These are phyloP conservation scores for Tachypleus tridentatus DNA, from an alignment of 1,140 invertebrate genomes.

Conservation along the genomic window DNA sequence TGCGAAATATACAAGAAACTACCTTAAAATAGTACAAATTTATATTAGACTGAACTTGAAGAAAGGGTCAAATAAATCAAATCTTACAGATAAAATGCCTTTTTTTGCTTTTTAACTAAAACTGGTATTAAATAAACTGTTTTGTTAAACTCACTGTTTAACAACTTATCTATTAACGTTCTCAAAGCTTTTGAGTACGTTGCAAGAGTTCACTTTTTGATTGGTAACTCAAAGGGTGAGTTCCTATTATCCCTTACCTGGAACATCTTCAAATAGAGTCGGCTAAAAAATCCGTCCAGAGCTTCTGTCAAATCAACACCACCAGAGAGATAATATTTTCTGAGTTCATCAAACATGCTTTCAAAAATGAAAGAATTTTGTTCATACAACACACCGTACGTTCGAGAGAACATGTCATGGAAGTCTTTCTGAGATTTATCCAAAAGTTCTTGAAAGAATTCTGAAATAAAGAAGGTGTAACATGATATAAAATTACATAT, in stretches of 20 bases:
- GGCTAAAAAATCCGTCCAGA: constrained; percentile 86
- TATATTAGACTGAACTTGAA: no score
- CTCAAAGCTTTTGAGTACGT: no score
- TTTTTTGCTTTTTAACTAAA: no score
- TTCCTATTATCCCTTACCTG: constrained; percentile 13
- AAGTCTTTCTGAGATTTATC: constrained; percentile 69
- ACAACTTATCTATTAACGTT: no score
- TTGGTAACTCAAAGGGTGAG: no score
- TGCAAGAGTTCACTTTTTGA: no score
- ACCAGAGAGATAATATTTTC: constrained; percentile 75
- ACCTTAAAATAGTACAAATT: no score
- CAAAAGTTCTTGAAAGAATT: constrained; percentile 73
- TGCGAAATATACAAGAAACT: no score
- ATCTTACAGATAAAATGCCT: no score
- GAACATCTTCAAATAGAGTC: constrained; percentile 92
- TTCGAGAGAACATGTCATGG: constrained; percentile 85
- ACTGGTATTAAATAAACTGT: no score
- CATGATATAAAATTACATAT: constrained; percentile 12
- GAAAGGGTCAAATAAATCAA: no score
- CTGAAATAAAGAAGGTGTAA: constrained; percentile 40
- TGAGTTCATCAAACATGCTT: constrained; percentile 77
- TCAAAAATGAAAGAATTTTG: constrained; percentile 85
- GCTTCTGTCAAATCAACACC: constrained; percentile 65
- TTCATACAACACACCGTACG: constrained; percentile 90
- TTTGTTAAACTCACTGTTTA: no score